phyloP scores from a whole-genome alignment of 2,113 vertebrate species.

The Pelvicachromis taeniatus region DNA sequence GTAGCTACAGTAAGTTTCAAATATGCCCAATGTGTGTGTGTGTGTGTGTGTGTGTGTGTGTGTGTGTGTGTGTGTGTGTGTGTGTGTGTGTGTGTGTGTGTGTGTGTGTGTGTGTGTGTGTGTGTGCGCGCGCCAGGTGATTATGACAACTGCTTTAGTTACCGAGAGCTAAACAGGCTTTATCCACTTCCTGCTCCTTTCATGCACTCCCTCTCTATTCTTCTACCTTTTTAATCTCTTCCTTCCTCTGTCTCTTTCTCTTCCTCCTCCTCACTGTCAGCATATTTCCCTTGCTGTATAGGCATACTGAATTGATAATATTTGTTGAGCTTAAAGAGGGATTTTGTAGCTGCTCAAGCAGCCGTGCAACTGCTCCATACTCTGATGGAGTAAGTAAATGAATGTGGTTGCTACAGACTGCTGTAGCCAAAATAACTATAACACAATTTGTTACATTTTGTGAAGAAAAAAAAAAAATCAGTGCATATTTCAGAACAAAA shows the following conservation, averaged over 20 bases:
- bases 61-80: neutral
- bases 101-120: neutral
- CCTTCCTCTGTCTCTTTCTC: neutral
- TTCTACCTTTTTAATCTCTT: constrained; percentile 14
- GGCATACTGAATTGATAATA: constrained; percentile 38
- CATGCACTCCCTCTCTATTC: neutral
- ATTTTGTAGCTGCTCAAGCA: constrained; percentile 27
- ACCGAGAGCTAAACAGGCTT: constrained; percentile 11
- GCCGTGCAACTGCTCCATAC: neutral
- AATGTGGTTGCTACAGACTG: neutral
- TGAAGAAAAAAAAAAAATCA: neutral
- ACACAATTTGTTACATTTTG: neutral
- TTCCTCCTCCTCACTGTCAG: constrained; percentile 22
- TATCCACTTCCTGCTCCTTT: constrained; percentile 11
- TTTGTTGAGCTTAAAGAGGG: constrained; percentile 36
- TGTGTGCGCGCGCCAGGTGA: constrained; percentile 5
- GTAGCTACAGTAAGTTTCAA: neutral
- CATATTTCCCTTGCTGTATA: constrained; percentile 19
- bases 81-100: neutral
- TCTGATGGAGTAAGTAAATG: neutral
- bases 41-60: neutral
- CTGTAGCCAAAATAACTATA: neutral
- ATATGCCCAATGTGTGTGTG: neutral
- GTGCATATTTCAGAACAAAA: neutral
- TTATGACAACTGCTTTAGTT: constrained; percentile 28